A percentile compares a stretch with the other conserved stretches of the same genome.
Evolutionary conservation across 2,113 vertebrate genomes (phyloP).

Genomic region (Galeopterus variegatus): DNA sequence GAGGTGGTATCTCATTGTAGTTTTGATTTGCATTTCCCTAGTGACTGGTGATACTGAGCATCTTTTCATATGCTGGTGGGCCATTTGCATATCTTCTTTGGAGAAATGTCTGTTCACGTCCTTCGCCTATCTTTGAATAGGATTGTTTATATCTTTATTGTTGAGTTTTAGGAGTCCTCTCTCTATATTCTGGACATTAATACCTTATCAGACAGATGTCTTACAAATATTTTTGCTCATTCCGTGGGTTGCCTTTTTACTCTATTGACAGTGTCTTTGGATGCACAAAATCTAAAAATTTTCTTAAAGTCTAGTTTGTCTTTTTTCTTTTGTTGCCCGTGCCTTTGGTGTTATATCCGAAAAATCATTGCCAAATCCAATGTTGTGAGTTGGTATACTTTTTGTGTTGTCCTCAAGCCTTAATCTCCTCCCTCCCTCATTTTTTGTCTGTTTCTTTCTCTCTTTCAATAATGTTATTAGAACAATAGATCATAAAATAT

Average conservation of each 20-base stretch:
- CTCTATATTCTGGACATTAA: neutral
- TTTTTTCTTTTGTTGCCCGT: neutral
- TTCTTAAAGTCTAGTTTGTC: neutral
- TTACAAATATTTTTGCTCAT: neutral
- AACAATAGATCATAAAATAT: neutral
- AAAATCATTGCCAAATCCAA: neutral
- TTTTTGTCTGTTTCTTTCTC: neutral
- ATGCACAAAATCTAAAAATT: neutral
- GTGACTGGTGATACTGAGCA: neutral
- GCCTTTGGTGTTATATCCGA: neutral
- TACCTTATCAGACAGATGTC: neutral
- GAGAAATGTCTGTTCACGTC: neutral
- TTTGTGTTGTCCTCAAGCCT: neutral
- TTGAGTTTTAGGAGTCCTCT: neutral
- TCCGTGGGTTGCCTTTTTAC: neutral
- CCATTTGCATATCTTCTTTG: neutral
- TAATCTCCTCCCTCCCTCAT: rapidly evolving
- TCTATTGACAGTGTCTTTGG: neutral
- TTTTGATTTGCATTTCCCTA: neutral
- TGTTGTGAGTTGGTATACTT: neutral
- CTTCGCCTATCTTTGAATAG: neutral
- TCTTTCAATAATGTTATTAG: neutral
- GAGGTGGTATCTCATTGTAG: too few species aligned
- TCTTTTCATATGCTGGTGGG: neutral
- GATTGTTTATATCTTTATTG: neutral